Conservation (phyloP, 2,888 invertebrate genomes). For the Stictocephala bisonia region DNA sequence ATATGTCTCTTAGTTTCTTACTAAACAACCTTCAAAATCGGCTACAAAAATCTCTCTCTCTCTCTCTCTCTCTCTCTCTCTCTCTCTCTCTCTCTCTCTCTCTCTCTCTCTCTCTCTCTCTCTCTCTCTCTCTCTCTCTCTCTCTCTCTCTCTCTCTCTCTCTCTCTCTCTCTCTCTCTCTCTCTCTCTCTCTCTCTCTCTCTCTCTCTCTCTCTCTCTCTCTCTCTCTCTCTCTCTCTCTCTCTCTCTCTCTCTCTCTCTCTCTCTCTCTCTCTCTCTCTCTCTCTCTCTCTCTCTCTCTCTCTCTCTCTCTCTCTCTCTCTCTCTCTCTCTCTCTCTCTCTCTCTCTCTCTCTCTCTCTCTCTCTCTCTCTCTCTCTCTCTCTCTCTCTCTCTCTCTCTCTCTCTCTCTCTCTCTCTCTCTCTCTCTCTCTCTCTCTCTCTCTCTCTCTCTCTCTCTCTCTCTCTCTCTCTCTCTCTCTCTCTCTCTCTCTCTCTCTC, state of each 20-base stretch:
- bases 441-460: slow-evolving; percentile 10
- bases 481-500: slow-evolving; percentile 5
- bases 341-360: slow-evolving; percentile 19
- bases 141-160: slow-evolving; percentile 13
- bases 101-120: slow-evolving; percentile 1
- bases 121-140: slow-evolving; percentile 13
- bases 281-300: slow-evolving; percentile 38
- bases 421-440: slow-evolving; percentile 4
- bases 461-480: neutral
- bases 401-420: neutral
- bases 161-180: slow-evolving; percentile 13
- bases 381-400: neutral
- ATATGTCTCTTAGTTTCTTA: too few relatives aligned
- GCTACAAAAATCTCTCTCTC: neutral
- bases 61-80: slow-evolving; percentile 1
- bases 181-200: slow-evolving; percentile 13
- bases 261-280: slow-evolving; percentile 5
- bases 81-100: slow-evolving; percentile 6
- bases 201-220: slow-evolving; percentile 11
- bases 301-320: slow-evolving; percentile 14
- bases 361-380: too few relatives aligned
- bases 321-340: slow-evolving; percentile 35
- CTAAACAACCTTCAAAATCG: too few relatives aligned
- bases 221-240: neutral
- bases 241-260: neutral